Evolutionary conservation across 2,113 vertebrate species (phyloP).

Genomic region (Phrynosoma blainvillii): DNA sequence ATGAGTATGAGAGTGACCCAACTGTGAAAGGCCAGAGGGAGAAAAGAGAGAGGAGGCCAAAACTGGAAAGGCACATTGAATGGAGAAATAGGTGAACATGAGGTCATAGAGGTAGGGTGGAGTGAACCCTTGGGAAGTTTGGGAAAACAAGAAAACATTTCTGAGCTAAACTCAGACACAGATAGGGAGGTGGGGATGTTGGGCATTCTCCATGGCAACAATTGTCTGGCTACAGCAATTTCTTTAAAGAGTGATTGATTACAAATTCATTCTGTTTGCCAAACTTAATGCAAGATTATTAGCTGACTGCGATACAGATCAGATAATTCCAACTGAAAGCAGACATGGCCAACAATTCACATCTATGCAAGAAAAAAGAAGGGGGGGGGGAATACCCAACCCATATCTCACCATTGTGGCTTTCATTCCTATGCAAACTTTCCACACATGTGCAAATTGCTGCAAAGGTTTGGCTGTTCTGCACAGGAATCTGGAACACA

Average conservation of each 20-base stretch:
- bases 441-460: not conserved
- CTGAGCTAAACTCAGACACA: conserved; percentile 10
- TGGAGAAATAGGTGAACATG: conserved; percentile 28
- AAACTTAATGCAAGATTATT: not conserved
- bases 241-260: not conserved
- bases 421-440: not conserved
- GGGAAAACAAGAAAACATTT: conserved; percentile 4
- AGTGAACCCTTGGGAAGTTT: conserved; percentile 19
- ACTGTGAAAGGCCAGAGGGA: not conserved
- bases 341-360: conserved; percentile 29
- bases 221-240: not conserved
- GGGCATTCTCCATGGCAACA: not conserved
- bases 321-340: conserved; percentile 22
- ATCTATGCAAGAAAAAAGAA: not conserved
- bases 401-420: conserved; percentile 5
- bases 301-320: not conserved
- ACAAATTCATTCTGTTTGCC: not conserved
- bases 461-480: not conserved
- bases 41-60: conserved; percentile 31
- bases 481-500: not conserved
- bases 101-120: conserved; percentile 29
- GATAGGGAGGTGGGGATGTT: not conserved
- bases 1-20: conserved; percentile 40
- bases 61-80: conserved; percentile 15
- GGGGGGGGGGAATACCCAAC: too few species aligned